A percentile compares a stretch with the other conserved stretches of the same genome.
Conservation (phyloP, 2,113 vertebrate species). For the Eulemur macaco region DNA sequence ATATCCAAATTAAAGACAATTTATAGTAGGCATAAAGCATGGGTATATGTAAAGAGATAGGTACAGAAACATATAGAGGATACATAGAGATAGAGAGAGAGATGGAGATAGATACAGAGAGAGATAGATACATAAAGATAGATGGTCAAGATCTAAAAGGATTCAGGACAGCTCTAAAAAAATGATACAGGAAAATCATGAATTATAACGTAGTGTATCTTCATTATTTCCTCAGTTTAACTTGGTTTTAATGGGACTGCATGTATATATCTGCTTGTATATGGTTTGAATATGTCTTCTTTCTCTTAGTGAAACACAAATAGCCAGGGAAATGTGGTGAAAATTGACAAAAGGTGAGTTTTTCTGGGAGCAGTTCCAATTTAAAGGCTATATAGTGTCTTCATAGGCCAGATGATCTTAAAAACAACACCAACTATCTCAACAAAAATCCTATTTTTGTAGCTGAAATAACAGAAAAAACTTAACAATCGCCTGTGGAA, state of each 20-base stretch:
- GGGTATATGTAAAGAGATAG: not conserved
- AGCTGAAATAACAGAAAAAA: not conserved
- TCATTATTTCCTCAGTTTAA: not conserved
- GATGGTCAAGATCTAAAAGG: not conserved
- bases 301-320: not conserved
- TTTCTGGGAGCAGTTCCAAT: not conserved
- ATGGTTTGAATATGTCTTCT: not conserved
- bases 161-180: not conserved
- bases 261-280: not conserved
- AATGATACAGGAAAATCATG: not conserved
- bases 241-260: not conserved
- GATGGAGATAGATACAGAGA: not conserved
- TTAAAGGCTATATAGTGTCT: not conserved
- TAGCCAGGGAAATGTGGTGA: not conserved
- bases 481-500: not conserved
- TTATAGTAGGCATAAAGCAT: not conserved
- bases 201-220: not conserved
- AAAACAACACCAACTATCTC: not conserved
- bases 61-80: not conserved
- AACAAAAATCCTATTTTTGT: not conserved
- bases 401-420: not conserved
- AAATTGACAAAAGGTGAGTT: not conserved
- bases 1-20: not conserved
- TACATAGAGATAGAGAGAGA: not conserved
- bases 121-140: not conserved